These are phyloP conservation scores for Nebria ingens DNA, from an alignment of 1,140 invertebrate species.

Conservation along the genomic window DNA sequence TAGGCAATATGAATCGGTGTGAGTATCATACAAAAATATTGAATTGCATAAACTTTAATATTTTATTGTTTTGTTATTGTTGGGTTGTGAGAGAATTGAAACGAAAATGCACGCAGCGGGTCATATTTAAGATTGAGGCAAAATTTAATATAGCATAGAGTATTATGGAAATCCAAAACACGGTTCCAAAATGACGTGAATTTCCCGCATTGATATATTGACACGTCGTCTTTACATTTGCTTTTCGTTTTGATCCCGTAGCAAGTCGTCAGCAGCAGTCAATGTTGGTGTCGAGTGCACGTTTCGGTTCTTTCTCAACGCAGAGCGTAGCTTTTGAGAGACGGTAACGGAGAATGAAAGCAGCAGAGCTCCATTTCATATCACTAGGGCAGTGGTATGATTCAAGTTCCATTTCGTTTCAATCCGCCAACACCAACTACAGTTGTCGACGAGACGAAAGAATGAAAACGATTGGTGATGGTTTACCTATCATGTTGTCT, in stretches of 20 bases:
- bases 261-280: too few relatives aligned
- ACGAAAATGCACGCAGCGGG: too few relatives aligned
- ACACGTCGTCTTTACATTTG: neutral
- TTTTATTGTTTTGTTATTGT: too few relatives aligned
- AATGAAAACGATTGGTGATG: neutral
- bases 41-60: too few relatives aligned
- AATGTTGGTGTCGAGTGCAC: neutral
- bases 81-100: too few relatives aligned
- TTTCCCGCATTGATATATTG: neutral
- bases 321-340: neutral
- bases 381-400: neutral
- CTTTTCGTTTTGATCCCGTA: too few relatives aligned
- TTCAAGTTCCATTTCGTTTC: neutral
- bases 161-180: neutral
- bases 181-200: neutral
- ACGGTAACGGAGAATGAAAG: neutral
- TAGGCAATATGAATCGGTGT: too few relatives aligned
- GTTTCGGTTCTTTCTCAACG: neutral
- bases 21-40: too few relatives aligned
- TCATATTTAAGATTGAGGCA: neutral
- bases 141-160: neutral
- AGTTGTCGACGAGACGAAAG: too few relatives aligned
- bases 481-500: neutral
- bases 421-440: too few relatives aligned
- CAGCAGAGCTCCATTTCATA: too few relatives aligned